Conservation (phyloP, 2,797 vertebrate species). For the Amniataba percoides region DNA sequence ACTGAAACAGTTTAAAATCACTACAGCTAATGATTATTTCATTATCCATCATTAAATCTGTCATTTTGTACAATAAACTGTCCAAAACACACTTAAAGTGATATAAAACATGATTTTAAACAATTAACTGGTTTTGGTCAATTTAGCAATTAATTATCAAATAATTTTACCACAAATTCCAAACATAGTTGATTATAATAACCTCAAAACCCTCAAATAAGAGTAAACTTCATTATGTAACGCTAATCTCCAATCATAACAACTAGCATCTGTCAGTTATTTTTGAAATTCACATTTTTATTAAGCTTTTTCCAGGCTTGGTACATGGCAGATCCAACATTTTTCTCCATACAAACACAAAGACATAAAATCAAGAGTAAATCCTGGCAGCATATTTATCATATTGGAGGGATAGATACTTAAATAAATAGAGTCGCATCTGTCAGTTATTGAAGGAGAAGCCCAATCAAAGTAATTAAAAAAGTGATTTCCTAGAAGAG, state of each 20-base stretch:
- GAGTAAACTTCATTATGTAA: not conserved
- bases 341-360: too few relatives aligned
- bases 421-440: too few relatives aligned
- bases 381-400: too few relatives aligned
- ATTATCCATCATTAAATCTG: not conserved
- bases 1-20: not conserved
- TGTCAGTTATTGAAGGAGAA: not conserved
- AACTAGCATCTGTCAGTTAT: not conserved
- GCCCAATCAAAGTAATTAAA: not conserved
- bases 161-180: not conserved
- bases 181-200: not conserved
- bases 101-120: not conserved
- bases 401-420: too few relatives aligned
- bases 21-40: not conserved
- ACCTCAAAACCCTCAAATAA: not conserved
- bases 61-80: not conserved
- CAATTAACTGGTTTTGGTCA: not conserved
- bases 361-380: too few relatives aligned
- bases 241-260: too few relatives aligned
- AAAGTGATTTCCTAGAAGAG: not conserved
- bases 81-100: not conserved
- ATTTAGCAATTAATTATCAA: not conserved
- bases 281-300: too few relatives aligned
- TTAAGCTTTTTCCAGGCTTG: too few relatives aligned
- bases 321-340: too few relatives aligned